Evolutionary conservation across 2,113 vertebrate species (phyloP), one percentile per base, ranked within the genome.

Genomic region (Rana temporaria): DNA sequence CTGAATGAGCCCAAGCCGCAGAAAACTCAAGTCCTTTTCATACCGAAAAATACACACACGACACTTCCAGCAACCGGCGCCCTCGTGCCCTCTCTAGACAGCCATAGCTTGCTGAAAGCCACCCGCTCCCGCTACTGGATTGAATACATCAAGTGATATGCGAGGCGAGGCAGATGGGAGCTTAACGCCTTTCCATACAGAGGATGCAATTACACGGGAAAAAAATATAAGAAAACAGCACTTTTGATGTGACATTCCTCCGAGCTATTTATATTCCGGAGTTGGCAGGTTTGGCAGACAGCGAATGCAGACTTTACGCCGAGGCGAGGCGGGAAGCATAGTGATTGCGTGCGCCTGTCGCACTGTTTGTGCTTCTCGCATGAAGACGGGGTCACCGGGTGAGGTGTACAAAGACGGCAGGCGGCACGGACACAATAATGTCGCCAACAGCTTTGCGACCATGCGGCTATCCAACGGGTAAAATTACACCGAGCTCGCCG

Each of bases 191-290:
- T 14, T 22, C 9, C 3, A 56, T 18, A 26, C 8, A 17, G 15
- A n/a, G 15, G 22, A 56, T 26, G 52, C 48, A 71, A 30, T 71
- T 18, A 56, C 48, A 71, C 16, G 24, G n/a, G 26, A 71, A 55
- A 26, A 30, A 70, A 9, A 26, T 5, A 24, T 22, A 38, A n/a
- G 20, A n/a, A 60, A 60, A 60, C 19, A 60, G 48, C 18, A n/a
- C 16, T 30, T 72, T 18, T 30, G 70, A 57, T 56, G 53, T 57
- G 70, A 32, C 70, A 57, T 56, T 72, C 19, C 20, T 57, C 24
- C 0, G 24, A 72, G 52, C 24, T 57, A 57, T 72, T 57, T 57
- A 53, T 72, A 72, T 8, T 16, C 7, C 7, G 2, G 16, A 32
- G 52, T 18, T 32, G 70, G 22, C 48, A n/a, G 52, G 52, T 32